Percentiles rank a stretch among this genome's conserved stretches.
phyloP scores from a whole-genome alignment of 2,797 vertebrate genomes.

The Microtus obscurus region DNA sequence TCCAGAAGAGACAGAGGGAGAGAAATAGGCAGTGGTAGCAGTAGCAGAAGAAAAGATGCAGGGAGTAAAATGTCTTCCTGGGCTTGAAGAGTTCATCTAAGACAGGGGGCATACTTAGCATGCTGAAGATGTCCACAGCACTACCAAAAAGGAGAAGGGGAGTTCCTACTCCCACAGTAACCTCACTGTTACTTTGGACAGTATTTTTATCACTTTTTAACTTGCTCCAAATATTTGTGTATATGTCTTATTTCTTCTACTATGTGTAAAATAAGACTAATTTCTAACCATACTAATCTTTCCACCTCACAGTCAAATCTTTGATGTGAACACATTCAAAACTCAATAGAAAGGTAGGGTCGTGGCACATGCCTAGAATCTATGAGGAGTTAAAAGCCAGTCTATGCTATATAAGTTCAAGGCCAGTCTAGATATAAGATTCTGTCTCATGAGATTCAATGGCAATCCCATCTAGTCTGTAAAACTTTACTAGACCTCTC shows the following conservation, averaged over 20 bases:
- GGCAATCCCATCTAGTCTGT: background rate
- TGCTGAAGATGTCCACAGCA: background rate
- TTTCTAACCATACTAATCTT: constrained; percentile 18
- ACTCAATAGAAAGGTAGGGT: background rate
- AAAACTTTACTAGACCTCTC: constrained; percentile 55
- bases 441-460: background rate
- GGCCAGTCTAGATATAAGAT: background rate
- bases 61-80: constrained; percentile 12
- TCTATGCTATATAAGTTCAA: background rate
- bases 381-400: background rate
- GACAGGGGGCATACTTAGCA: background rate
- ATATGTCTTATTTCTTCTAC: constrained; percentile 42
- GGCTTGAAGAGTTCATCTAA: background rate
- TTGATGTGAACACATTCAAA: constrained; percentile 26
- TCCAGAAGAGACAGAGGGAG: background rate
- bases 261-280: constrained; percentile 46
- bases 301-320: constrained; percentile 17
- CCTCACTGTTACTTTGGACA: constrained; percentile 19
- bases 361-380: background rate
- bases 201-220: constrained; percentile 33
- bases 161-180: constrained; percentile 22
- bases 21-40: background rate
- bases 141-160: background rate
- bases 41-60: background rate
- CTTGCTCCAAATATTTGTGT: constrained; percentile 36